Evolutionary conservation across 2,113 vertebrate species (phyloP).

Genomic region (Maylandia zebra): DNA sequence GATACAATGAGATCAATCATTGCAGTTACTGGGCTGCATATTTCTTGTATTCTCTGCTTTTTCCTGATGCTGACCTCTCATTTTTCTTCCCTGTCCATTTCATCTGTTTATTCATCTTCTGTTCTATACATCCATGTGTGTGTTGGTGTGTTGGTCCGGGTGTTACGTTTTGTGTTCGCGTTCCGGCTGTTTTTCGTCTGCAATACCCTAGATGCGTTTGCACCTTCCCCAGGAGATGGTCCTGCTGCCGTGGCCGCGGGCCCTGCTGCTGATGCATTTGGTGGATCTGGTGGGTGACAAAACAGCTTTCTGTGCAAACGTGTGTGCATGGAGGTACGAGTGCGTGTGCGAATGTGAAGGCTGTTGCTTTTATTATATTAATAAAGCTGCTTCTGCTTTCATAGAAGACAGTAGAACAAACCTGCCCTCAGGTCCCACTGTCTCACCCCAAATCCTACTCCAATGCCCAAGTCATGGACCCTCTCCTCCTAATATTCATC

Average conservation of each 20-base stretch:
- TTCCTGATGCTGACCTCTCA: constrained; percentile 60
- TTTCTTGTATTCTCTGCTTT: constrained; percentile 65
- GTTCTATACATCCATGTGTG: constrained; percentile 68
- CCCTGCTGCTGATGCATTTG: constrained; percentile 93
- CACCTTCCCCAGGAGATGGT: constrained; percentile 94
- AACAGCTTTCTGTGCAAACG: not conserved
- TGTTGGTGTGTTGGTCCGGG: constrained; percentile 54
- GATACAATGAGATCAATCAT: not conserved
- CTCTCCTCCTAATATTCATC: constrained; percentile 22
- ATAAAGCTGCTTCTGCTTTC: constrained; percentile 37
- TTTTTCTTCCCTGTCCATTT: constrained; percentile 49
- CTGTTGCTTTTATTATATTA: not conserved
- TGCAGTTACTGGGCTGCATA: constrained; percentile 51
- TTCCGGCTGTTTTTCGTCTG: constrained; percentile 51
- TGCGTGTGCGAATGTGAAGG: not conserved
- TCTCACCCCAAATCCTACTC: constrained; percentile 37
- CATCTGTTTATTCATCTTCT: constrained; percentile 50
- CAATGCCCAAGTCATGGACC: constrained; percentile 41
- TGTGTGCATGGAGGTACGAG: not conserved
- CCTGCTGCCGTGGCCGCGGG: constrained; percentile 83
- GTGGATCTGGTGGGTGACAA: constrained; percentile 95
- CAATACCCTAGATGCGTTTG: constrained; percentile 92
- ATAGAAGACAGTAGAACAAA: constrained; percentile 43
- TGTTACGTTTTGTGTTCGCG: constrained; percentile 75
- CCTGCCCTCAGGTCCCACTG: constrained; percentile 24